Evolutionary conservation across 2,797 vertebrate genomes (phyloP), one percentile per base, ranked within the genome.

Genomic region (Pelodytes ibericus): DNA sequence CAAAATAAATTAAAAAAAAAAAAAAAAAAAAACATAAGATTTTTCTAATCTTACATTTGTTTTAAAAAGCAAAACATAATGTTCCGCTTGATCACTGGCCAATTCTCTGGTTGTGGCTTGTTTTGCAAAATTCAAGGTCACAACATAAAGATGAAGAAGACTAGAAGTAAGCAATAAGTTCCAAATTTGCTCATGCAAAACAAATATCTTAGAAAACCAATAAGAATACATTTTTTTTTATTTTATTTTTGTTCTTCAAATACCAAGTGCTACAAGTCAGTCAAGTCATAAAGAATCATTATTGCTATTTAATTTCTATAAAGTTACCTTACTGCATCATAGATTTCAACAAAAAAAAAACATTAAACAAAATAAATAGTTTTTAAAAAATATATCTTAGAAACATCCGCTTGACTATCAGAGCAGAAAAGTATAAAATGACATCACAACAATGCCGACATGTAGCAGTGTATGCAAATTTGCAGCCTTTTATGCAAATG

Each of bases 1-100:
- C 78, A 39, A n/a, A n/a, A n/a, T n/a, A n/a, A n/a, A 8, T 39
- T 36, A 36, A 36, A 36, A 87, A n/a, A 88, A 72, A 76, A 63
- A 88, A 89, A 71, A 44, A 69, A 57, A 25, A 44, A 4, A 33
- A 62, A 39, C 4, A 15, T 36, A 33, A 7, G 66, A 71, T 77
- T 57, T 20, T 71, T 72, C 56, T 78, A 78, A 78, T 78, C 75
- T 72, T 66, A 72, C 25, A 31, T 71, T 77, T 71, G 20, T 76
- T 76, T 77, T 75, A 30, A 30, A 36, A 71, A 59, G 75, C 68
- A 78, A 78, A 78, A 72, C 75, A 78, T 57, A 78, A 72, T 78
- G 69, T 78, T 65, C 68, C 53, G 69, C 69, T 78, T 78, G 69
- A 78, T 78, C 53, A 22, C 27, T 16, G 4, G 76, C 76, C 76